Conservation (phyloP, 2,113 vertebrate genomes). For the Sakesphorus luctuosus region DNA sequence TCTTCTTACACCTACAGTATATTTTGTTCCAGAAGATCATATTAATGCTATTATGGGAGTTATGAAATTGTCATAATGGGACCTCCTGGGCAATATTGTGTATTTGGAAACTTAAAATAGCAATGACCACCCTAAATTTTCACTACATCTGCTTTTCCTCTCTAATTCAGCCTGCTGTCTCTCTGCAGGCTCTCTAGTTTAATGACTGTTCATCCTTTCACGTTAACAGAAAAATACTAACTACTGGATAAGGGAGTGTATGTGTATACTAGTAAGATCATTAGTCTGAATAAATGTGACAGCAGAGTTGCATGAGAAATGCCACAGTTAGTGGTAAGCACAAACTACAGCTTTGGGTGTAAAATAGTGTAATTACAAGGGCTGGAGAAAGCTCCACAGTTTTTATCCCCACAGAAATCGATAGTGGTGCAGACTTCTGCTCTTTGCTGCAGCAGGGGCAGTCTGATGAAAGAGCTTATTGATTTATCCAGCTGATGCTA, state of each 20-base stretch:
- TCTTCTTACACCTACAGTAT: constrained; percentile 31
- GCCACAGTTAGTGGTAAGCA: constrained; percentile 61
- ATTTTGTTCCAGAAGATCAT: constrained; percentile 14
- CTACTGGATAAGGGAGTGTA: constrained; percentile 9
- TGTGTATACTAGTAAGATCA: constrained; percentile 48
- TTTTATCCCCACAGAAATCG: constrained; percentile 73
- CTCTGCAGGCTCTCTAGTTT: constrained; percentile 43
- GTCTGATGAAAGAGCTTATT: constrained; percentile 66
- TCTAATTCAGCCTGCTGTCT: constrained; percentile 18
- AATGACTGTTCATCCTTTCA: constrained; percentile 62
- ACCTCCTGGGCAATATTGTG: constrained; percentile 19
- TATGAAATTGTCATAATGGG: constrained; percentile 48
- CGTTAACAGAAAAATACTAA: constrained; percentile 61
- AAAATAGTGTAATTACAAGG: constrained; percentile 75
- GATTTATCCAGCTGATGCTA: constrained; percentile 67
- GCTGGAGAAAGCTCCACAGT: constrained; percentile 43
- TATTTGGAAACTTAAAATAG: constrained; percentile 43
- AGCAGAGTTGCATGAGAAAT: constrained; percentile 57
- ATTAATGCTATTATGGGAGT: constrained; percentile 50
- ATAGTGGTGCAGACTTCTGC: constrained; percentile 59
- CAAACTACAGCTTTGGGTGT: constrained; percentile 63
- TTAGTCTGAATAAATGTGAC: constrained; percentile 65
- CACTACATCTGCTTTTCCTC: constrained; percentile 35
- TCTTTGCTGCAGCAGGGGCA: constrained; percentile 49
- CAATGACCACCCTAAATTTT: constrained; percentile 33